Evolutionary conservation across 2,797 vertebrate genomes (phyloP).

Genomic region (Syndactyla subalaris): DNA sequence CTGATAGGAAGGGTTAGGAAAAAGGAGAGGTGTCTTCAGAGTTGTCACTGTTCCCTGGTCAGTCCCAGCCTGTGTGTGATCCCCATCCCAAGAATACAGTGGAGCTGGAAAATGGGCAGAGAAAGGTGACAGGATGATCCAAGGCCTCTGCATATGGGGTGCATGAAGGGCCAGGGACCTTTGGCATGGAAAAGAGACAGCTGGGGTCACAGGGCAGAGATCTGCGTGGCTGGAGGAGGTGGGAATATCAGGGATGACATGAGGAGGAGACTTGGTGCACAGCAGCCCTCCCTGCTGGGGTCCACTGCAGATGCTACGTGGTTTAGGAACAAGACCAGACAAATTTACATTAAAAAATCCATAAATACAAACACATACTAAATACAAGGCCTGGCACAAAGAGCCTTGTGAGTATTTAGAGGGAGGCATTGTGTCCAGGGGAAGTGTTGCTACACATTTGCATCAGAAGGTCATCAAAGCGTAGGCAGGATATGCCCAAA

Average conservation of each 20-base stretch:
- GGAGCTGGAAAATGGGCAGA: not conserved
- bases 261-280: not conserved
- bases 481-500: not conserved
- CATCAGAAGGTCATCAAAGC: not conserved
- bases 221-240: fast-evolving
- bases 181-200: not conserved
- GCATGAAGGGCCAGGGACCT: not conserved
- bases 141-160: not conserved
- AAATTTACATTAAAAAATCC: not conserved
- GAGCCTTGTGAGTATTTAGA: not conserved
- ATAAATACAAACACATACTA: not conserved
- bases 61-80: not conserved
- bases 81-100: not conserved
- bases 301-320: fast-evolving
- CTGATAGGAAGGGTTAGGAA: not conserved
- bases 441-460: not conserved
- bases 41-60: not conserved
- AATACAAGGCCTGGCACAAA: not conserved
- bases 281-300: not conserved
- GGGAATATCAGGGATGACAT: not conserved
- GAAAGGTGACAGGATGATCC: not conserved
- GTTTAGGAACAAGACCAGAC: not conserved
- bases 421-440: fast-evolving
- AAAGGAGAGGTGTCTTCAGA: not conserved
- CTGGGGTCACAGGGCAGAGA: not conserved